Evolutionary conservation across 2,888 invertebrate genomes (phyloP).

Genomic region (Tethea ocularis): DNA sequence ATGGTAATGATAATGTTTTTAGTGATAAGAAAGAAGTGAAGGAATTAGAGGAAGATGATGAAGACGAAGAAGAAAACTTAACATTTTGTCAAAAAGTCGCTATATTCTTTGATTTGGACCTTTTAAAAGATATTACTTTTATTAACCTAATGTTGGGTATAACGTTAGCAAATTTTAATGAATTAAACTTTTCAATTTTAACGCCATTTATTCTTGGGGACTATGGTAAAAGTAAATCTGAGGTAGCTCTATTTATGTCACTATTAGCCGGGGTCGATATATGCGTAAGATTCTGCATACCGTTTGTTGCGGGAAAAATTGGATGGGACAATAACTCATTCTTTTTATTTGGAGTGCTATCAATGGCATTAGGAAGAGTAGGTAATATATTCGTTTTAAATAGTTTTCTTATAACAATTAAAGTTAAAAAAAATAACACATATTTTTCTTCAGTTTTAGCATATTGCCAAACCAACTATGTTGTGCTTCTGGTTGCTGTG

Average conservation of each 20-base stretch:
- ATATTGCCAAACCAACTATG: constrained; percentile 81
- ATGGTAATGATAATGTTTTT: constrained; percentile 61
- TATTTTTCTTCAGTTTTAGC: constrained; percentile 81
- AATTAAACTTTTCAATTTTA: constrained; percentile 88
- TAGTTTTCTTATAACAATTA: constrained; percentile 10
- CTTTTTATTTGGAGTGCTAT: constrained; percentile 87
- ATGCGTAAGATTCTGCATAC: constrained; percentile 85
- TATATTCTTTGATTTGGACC: constrained; percentile 88
- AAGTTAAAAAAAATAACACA: constrained; percentile 5
- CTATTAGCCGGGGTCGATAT: constrained; percentile 87
- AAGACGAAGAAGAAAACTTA: constrained; percentile 50
- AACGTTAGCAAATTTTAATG: constrained; percentile 88
- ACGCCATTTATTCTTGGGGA: constrained; percentile 89
- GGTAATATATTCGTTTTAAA: constrained; percentile 60
- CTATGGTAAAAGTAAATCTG: constrained; percentile 83
- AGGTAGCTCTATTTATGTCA: constrained; percentile 88
- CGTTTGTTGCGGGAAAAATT: constrained; percentile 87
- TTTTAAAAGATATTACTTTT: constrained; percentile 87
- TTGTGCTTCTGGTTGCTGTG: constrained; percentile 84
- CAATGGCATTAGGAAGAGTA: constrained; percentile 86
- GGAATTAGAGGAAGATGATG: constrained; percentile 46
- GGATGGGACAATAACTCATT: constrained; percentile 88
- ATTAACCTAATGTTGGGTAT: constrained; percentile 88
- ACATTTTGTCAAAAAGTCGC: constrained; percentile 82
- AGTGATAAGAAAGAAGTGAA: constrained; percentile 42